A percentile compares a stretch with the other conserved stretches of the same genome.
These are phyloP conservation scores for Leptopilina drosophilae DNA, from an alignment of 2,888 invertebrate genomes.

Conservation along the genomic window DNA sequence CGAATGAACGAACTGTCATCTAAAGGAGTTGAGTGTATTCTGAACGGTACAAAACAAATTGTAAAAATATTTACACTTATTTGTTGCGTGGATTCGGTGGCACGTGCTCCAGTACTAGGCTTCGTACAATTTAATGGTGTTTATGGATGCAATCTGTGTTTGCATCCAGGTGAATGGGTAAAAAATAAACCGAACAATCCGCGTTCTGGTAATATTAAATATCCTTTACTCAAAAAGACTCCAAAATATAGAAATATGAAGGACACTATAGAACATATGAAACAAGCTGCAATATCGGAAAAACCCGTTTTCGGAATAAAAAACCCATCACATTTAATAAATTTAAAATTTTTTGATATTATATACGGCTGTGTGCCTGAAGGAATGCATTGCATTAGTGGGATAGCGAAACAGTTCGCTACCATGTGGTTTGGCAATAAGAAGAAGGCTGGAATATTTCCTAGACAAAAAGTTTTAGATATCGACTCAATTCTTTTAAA, in stretches of 20 bases:
- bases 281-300: slow-evolving; percentile 36
- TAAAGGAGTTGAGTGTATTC: slow-evolving; percentile 40
- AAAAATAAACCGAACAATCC: neutral
- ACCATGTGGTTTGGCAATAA: slow-evolving; percentile 32
- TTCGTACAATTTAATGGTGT: slow-evolving; percentile 44
- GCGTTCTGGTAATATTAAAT: slow-evolving; percentile 39
- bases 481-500: neutral
- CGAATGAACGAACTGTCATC: slow-evolving; percentile 44
- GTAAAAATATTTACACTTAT: slow-evolving; percentile 32
- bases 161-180: slow-evolving; percentile 44
- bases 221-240: slow-evolving; percentile 34
- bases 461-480: slow-evolving; percentile 17
- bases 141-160: slow-evolving; percentile 46
- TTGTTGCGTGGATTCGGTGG: slow-evolving; percentile 43
- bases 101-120: slow-evolving; percentile 43
- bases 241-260: slow-evolving; percentile 30
- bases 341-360: slow-evolving; percentile 44
- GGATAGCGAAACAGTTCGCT: slow-evolving; percentile 4
- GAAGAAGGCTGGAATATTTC: slow-evolving; percentile 40
- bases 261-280: slow-evolving; percentile 41
- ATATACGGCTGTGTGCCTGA: slow-evolving; percentile 47
- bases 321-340: slow-evolving; percentile 40
- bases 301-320: slow-evolving; percentile 37
- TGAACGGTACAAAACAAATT: slow-evolving; percentile 25
- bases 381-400: slow-evolving; percentile 41